phyloP scores from a whole-genome alignment of 2,797 vertebrate species.

The Bradypus variegatus region DNA sequence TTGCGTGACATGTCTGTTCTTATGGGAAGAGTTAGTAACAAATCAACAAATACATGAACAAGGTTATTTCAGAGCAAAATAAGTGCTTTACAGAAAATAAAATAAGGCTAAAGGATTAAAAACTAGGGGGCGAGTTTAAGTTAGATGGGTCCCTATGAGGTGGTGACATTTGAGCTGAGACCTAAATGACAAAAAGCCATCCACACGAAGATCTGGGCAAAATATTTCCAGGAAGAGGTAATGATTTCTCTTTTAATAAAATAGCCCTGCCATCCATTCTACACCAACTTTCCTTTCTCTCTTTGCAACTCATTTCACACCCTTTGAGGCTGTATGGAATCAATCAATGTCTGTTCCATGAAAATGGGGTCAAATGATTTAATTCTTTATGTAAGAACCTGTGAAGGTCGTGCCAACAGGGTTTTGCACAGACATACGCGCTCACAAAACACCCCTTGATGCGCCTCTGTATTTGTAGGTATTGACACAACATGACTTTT shows the following conservation, averaged over 20 bases:
- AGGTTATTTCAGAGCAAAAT: background rate
- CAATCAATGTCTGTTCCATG: background rate
- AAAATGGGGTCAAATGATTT: constrained; percentile 22
- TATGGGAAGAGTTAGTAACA: background rate
- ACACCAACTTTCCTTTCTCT: background rate
- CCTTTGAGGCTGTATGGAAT: background rate
- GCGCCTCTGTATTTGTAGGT: background rate
- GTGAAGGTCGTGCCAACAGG: background rate
- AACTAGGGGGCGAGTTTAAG: background rate
- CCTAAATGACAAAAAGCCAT: background rate
- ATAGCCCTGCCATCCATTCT: background rate
- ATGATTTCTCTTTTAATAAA: background rate
- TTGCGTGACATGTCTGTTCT: background rate
- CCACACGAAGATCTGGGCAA: background rate
- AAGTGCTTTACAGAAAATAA: background rate
- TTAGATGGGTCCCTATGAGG: background rate
- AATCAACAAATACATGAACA: constrained; percentile 21
- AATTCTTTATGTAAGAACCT: constrained; percentile 15
- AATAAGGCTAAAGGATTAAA: background rate
- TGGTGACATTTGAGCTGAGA: background rate
- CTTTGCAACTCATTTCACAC: background rate
- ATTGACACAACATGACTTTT: background rate
- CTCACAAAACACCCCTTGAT: background rate
- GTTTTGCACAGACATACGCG: background rate
- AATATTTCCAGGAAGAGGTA: background rate